phyloP scores from a whole-genome alignment of 2,113 vertebrate species.

The Drymodes brunneopygia region DNA sequence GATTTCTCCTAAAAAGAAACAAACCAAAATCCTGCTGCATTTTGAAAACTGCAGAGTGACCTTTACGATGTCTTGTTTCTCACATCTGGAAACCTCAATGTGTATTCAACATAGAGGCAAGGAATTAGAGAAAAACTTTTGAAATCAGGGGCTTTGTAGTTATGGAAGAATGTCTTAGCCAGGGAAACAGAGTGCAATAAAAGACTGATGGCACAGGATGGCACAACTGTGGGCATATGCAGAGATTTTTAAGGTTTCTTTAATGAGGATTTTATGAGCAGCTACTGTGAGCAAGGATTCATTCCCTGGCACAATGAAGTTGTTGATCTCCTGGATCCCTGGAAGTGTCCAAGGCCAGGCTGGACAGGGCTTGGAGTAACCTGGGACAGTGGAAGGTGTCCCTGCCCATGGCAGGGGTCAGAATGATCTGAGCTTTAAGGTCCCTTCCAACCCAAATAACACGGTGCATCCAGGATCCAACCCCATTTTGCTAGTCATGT shows the following conservation, averaged over 20 bases:
- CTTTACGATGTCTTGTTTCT: neutral
- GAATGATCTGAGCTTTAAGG: neutral
- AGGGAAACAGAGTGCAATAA: neutral
- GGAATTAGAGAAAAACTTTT: neutral
- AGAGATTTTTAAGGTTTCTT: neutral
- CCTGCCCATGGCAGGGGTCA: neutral
- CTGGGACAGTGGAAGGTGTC: neutral
- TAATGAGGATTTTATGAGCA: neutral
- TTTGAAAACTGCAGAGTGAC: neutral
- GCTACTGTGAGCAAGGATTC: neutral
- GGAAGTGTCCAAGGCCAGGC: neutral
- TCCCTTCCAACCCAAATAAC: neutral
- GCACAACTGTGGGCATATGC: neutral
- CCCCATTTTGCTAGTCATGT: neutral
- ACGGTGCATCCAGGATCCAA: neutral
- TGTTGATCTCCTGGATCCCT: neutral
- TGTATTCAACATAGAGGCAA: neutral
- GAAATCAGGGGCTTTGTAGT: neutral
- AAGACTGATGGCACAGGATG: neutral
- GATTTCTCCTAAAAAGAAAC: neutral
- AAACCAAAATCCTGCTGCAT: neutral
- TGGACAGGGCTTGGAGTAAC: rapidly evolving
- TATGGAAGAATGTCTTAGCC: neutral
- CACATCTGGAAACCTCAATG: neutral
- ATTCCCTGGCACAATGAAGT: neutral